A percentile compares a stretch with the other conserved stretches of the same genome.
Evolutionary conservation across 2,797 vertebrate genomes (phyloP).

Genomic region (Ispidina lecontei): DNA sequence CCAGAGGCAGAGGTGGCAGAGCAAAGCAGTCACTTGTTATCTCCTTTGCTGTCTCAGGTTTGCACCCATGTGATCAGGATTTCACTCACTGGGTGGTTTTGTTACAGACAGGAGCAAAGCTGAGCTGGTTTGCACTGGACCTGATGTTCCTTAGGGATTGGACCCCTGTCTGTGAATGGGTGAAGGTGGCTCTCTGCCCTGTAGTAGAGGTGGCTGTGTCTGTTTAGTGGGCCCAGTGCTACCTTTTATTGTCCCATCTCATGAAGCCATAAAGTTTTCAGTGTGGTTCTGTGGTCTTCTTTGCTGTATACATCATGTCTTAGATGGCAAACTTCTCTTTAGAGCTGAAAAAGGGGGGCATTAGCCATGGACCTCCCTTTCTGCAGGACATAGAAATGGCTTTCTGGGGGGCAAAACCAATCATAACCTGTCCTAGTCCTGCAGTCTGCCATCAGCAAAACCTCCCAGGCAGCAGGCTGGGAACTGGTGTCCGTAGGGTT

Average conservation of each 20-base stretch:
- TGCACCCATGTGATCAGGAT: neutral
- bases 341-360: fast-evolving
- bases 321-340: neutral
- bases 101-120: neutral
- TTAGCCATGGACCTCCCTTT: neutral
- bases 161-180: fast-evolving
- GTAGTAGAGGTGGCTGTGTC: fast-evolving
- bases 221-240: neutral
- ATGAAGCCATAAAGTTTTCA: neutral
- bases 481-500: fast-evolving
- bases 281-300: fast-evolving
- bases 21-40: neutral
- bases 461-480: neutral
- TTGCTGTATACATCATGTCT: fast-evolving
- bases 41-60: neutral
- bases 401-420: neutral
- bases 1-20: neutral
- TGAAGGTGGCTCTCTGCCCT: neutral
- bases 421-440: neutral
- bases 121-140: neutral
- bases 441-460: neutral
- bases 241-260: neutral
- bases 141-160: neutral
- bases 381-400: neutral
- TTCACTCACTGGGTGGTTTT: neutral